phyloP scores from a whole-genome alignment of 2,888 invertebrate genomes.

The Siphonodentalium dalli region DNA sequence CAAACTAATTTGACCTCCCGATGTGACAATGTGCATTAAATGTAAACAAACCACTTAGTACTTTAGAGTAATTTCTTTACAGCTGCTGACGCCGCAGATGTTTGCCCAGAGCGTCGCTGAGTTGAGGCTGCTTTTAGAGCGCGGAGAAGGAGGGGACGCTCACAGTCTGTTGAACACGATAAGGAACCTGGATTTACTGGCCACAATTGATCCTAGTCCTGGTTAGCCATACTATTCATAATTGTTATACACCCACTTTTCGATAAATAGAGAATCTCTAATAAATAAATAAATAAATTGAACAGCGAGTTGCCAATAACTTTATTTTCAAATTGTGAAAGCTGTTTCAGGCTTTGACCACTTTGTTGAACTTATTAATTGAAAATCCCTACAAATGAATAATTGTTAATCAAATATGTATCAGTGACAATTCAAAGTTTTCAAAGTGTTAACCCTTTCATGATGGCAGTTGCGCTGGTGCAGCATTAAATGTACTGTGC shows the following conservation, averaged over 20 bases:
- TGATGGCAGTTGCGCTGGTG: too few relatives aligned
- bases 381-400: too few relatives aligned
- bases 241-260: too few relatives aligned
- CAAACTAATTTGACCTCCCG: too few relatives aligned
- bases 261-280: too few relatives aligned
- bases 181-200: constrained; percentile 82
- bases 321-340: not conserved
- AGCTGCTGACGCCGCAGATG: constrained; percentile 91
- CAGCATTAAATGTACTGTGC: too few relatives aligned
- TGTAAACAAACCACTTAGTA: not conserved
- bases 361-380: too few relatives aligned
- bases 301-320: not conserved
- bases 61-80: constrained; percentile 55
- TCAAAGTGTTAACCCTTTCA: too few relatives aligned
- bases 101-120: constrained; percentile 90
- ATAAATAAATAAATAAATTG: not conserved
- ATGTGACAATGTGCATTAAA: not conserved
- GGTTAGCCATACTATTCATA: constrained; percentile 69
- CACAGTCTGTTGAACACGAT: constrained; percentile 80
- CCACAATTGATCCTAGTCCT: constrained; percentile 85
- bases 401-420: too few relatives aligned
- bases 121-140: constrained; percentile 85
- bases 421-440: too few relatives aligned
- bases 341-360: not conserved
- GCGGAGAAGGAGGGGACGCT: constrained; percentile 87